Base-by-base conservation (phyloP, 1,140 invertebrate genomes). In the Apis mellifera region DNA sequence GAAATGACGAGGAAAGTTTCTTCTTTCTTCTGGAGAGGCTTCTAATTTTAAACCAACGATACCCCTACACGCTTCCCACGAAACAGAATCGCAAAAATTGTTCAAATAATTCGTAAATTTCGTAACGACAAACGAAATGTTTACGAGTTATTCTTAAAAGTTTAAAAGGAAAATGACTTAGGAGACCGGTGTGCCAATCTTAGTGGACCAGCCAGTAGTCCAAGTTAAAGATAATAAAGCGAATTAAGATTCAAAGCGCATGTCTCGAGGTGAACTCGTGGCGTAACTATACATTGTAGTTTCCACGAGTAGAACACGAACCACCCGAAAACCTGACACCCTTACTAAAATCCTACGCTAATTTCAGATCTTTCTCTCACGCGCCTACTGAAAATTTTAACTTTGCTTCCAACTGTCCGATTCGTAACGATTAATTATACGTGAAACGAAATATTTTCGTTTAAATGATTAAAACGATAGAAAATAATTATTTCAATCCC, bases 231-330 rank as follows among this genome's bases (percentile, higher is more conserved):
- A 84, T 88, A 90, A 90, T 89, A 90, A 85, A 62, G 70, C 59
- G 84, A 90, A 89, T 89, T 90, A 89, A 89, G 83, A 90, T 90
- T 90, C 89, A 89, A 90, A 84, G 78, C 85, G 87, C 84, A 83
- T 70, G 84, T 85, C 65, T 32, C 32, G 32, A 32, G 32, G 59
- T 66, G 68, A 48, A 86, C 76, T 83, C 57, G 75, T 80, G 83
- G 64, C 68, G 75, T 82, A 73, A 80, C 71, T 81, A 83, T 87
- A 85, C 60, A 85, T 86, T 74, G 82, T 78, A 64, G 70, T 85
- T 77, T 59, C 13, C 64, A 12, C 23, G 32, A 32, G 32, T 23
- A 69, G 64, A 74, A 77, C 68, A 69, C 76, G 76, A 69, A 48
- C 77, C 69, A 74, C 50, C 62, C 57, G 57, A 65, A 78, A 85